Evolutionary conservation across 2,888 invertebrate species (phyloP).

Genomic region (Acanthosoma haemorrhoidale): DNA sequence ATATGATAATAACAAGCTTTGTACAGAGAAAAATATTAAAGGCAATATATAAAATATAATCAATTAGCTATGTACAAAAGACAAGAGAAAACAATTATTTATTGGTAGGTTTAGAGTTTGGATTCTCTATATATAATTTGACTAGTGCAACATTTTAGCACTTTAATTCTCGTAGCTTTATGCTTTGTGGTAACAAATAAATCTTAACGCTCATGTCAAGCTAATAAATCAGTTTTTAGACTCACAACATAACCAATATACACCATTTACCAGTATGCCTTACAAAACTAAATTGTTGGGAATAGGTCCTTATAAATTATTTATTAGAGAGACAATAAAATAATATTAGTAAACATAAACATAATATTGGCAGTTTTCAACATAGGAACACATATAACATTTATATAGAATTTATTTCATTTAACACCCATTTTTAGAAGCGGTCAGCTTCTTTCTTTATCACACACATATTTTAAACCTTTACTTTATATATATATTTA

Average conservation of each 20-base stretch:
- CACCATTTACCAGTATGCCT: conserved; percentile 4
- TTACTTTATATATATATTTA: conserved; percentile 16
- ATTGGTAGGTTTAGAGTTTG: conserved; percentile 28
- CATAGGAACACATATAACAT: conserved; percentile 23
- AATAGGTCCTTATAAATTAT: conserved; percentile 15
- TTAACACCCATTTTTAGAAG: conserved; percentile 12
- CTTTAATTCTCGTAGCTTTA: conserved; percentile 9
- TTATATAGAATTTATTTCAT: background rate
- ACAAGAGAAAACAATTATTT: conserved; percentile 24
- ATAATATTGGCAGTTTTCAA: conserved; percentile 31
- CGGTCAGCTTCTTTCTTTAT: background rate
- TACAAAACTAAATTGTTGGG: conserved; percentile 17
- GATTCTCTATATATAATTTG: conserved; percentile 23
- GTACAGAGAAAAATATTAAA: conserved; percentile 30
- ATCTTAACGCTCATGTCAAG: background rate
- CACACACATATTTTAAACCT: conserved; percentile 14
- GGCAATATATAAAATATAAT: conserved; percentile 18
- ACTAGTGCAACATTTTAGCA: conserved; percentile 32
- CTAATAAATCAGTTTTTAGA: background rate
- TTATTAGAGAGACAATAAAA: conserved; percentile 25
- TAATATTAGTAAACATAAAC: conserved; percentile 8
- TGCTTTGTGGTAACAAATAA: conserved; percentile 29
- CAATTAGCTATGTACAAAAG: conserved; percentile 28
- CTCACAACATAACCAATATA: background rate
- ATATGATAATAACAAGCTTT: conserved; percentile 30